Conservation (phyloP, 2,797 vertebrate genomes). For the Falco biarmicus region DNA sequence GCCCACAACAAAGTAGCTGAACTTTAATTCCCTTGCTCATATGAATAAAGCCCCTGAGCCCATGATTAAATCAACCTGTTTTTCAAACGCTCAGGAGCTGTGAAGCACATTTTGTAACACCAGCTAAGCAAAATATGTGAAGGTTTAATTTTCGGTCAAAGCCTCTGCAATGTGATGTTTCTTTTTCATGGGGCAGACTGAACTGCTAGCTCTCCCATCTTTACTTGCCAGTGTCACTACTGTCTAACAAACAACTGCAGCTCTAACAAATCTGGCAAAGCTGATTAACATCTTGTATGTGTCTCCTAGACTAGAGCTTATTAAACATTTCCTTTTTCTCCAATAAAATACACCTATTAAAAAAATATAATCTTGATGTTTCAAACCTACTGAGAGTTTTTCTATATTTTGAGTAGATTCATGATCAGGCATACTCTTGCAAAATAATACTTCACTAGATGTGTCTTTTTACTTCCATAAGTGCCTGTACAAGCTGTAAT, state of each 20-base stretch:
- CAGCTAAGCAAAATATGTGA: not conserved
- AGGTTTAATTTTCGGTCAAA: not conserved
- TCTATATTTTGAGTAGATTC: not conserved
- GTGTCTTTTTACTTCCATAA: not conserved
- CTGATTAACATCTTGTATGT: not conserved
- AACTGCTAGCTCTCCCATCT: not conserved
- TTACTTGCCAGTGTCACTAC: not conserved
- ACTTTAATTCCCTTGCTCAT: conserved; percentile 44
- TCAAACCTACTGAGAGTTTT: not conserved
- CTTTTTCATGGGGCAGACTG: not conserved
- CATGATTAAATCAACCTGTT: conserved; percentile 15
- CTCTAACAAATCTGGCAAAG: not conserved
- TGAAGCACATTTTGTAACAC: not conserved
- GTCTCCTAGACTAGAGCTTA: not conserved
- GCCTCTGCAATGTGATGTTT: not conserved
- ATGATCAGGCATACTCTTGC: not conserved
- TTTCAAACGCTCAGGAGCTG: not conserved
- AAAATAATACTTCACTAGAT: not conserved
- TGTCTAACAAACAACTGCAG: not conserved
- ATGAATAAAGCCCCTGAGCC: conserved; percentile 37
- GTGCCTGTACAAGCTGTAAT: not conserved
- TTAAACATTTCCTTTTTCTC: not conserved
- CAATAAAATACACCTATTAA: not conserved
- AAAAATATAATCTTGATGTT: not conserved
- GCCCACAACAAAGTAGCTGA: conserved; percentile 24